Base-by-base conservation (phyloP, 2,113 vertebrate genomes). In the Semicossyphus pulcher region DNA sequence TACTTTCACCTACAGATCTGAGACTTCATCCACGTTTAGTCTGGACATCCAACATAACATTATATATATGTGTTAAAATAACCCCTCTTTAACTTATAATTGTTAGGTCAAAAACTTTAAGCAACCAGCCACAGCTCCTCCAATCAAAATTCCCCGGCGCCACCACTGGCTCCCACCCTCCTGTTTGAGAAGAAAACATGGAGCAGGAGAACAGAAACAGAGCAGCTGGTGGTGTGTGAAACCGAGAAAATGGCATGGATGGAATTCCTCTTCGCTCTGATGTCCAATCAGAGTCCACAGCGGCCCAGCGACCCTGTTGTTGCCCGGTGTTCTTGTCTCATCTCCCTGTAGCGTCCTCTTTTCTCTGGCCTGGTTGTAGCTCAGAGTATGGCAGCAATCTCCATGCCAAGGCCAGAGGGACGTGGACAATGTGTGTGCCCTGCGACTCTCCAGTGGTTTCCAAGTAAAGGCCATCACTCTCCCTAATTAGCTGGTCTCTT, bases 381-480 rank as follows among this genome's bases (percentile, higher is more conserved):
- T 66, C 57, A 79, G 85, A 82, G 58, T 68, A 63, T 92, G 92
- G 86, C 85, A 87, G 48, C 80, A 42, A 81, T 84, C 86, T 92
- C 80, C 57, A 60, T 85, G 75, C 68, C 25, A 76, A 44, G 80
- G 86, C 91, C 83, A 81, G 75, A 64, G 88, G 83, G 89, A 94
- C 78, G 92, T 94, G 94, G 95, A 94, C 81, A 92, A 87, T 90
- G 78, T 89, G 83, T 88, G 65, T 80, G 67, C 84, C 72, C 88
- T 28, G 62, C 44, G 67, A 80, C 78, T 94, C 93, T 94, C 94
- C 76, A 84, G 92, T 45, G 95, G 88, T 89, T 93, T 92, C 90
- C 92, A 94, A 94, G 92, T 93, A 95, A 97, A 97, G 94, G 91
- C 95, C 92, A 97, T 97, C 94, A 94, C 91, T 96, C 95, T 95